phyloP scores from a whole-genome alignment of 2,888 invertebrate species.

The Matsumyia berberina region DNA sequence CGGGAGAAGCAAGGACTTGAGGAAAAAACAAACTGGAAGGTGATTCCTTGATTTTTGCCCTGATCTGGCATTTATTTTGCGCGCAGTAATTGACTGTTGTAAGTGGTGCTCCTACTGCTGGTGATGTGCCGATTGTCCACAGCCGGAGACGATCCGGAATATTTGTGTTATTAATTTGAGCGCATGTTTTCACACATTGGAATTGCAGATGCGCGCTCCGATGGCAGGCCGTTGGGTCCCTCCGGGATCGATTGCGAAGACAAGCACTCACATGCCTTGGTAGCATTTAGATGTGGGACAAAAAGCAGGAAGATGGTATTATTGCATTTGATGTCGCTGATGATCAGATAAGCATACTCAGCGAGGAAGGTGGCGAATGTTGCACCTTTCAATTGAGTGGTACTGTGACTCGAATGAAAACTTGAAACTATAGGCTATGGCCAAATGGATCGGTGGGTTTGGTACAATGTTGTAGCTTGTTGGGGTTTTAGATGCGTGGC shows the following conservation, averaged over 20 bases:
- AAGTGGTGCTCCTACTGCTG: slow-evolving; percentile 17
- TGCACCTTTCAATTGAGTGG: slow-evolving; percentile 73
- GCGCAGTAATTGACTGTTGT: slow-evolving; percentile 72
- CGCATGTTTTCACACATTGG: slow-evolving; percentile 75
- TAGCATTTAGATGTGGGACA: slow-evolving; percentile 48
- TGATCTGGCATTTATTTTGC: slow-evolving; percentile 71
- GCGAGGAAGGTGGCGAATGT: slow-evolving; percentile 63
- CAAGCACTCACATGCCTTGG: slow-evolving; percentile 13
- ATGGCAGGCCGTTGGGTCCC: slow-evolving; percentile 44
- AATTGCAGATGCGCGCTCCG: slow-evolving; percentile 59
- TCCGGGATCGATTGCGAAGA: slow-evolving; percentile 34
- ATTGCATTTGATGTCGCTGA: slow-evolving; percentile 62
- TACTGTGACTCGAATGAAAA: slow-evolving; percentile 5
- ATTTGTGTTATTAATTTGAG: slow-evolving; percentile 76
- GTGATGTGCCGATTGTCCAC: slow-evolving; percentile 55
- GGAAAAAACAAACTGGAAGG: slow-evolving; percentile 32
- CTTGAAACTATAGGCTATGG: slow-evolving; percentile 7
- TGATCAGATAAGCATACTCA: slow-evolving; percentile 64
- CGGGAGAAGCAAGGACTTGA: not conserved
- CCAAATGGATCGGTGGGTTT: not conserved
- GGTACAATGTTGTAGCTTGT: slow-evolving; percentile 1
- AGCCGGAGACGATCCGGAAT: slow-evolving; percentile 50
- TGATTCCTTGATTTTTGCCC: slow-evolving; percentile 63
- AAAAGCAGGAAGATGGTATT: slow-evolving; percentile 67
- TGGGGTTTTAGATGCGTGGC: slow-evolving; percentile 19